phyloP scores from a whole-genome alignment of 2,888 invertebrate genomes.

The Dusona sp. region DNA sequence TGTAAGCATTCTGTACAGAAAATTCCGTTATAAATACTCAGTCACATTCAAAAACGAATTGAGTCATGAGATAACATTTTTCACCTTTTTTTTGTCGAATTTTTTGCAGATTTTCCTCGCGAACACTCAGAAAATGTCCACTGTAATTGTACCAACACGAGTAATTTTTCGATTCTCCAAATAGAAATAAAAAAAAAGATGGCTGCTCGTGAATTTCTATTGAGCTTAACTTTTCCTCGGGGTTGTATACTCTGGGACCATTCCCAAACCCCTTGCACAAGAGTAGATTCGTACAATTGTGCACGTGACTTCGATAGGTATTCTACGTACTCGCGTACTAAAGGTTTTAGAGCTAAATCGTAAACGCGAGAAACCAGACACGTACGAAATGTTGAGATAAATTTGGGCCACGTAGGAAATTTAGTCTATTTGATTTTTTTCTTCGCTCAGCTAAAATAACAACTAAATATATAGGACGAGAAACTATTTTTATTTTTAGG shows the following conservation, averaged over 20 bases:
- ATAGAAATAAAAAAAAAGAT: not conserved
- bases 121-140: not conserved
- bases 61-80: no score
- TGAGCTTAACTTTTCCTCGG: not conserved
- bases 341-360: conserved; percentile 69
- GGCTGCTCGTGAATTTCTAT: not conserved
- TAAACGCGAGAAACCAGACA: conserved; percentile 24
- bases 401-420: not conserved
- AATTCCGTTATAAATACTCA: no score
- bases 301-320: conserved; percentile 63
- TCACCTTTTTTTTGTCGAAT: not conserved
- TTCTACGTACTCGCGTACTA: conserved; percentile 49
- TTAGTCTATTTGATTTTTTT: not conserved
- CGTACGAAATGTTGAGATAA: conserved; percentile 12
- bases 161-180: not conserved
- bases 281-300: conserved; percentile 19
- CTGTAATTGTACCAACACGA: not conserved
- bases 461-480: not conserved
- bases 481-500: not conserved
- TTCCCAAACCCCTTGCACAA: not conserved
- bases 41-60: no score
- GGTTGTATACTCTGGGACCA: not conserved
- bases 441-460: not conserved
- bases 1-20: no score
- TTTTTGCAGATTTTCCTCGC: not conserved